Percentiles rank a stretch among this genome's conserved stretches.
Conservation (phyloP, 2,797 vertebrate genomes). For the Eidolon dupreanum region DNA sequence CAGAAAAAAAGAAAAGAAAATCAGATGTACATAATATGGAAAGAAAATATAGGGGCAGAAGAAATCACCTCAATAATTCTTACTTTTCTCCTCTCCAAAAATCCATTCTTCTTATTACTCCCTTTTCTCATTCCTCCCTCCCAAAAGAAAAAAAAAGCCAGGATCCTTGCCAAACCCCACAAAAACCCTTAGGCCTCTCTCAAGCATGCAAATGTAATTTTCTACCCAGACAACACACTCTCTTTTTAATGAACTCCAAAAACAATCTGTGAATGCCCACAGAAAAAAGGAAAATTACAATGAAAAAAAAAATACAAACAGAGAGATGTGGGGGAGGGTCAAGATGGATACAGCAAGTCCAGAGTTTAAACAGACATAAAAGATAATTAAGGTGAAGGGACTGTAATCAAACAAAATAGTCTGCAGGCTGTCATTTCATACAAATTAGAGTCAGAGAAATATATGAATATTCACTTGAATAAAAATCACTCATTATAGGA, state of each 20-base stretch:
- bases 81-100: conserved; percentile 65
- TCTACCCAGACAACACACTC: conserved; percentile 86
- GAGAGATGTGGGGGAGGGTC: conserved; percentile 82
- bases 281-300: conserved; percentile 85
- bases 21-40: conserved; percentile 84
- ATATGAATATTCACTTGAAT: conserved; percentile 91
- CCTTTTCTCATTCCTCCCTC: conserved; percentile 67
- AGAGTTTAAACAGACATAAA: conserved; percentile 87
- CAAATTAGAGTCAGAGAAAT: conserved; percentile 87
- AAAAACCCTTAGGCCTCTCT: conserved; percentile 87
- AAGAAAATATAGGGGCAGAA: conserved; percentile 82
- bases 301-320: conserved; percentile 83
- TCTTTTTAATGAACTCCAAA: conserved; percentile 84
- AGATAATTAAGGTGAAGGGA: conserved; percentile 88
- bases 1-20: conserved; percentile 84
- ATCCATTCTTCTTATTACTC: background rate
- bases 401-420: conserved; percentile 93
- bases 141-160: conserved; percentile 59
- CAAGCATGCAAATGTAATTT: conserved; percentile 90
- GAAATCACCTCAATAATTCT: conserved; percentile 84
- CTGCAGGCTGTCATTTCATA: conserved; percentile 88
- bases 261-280: conserved; percentile 85
- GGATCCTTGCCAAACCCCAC: conserved; percentile 85
- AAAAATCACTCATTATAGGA: conserved; percentile 86
- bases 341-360: conserved; percentile 84